Evolutionary conservation across 2,113 vertebrate species (phyloP), one percentile per base, ranked within the genome.

Genomic region (Rhinogobius similis): DNA sequence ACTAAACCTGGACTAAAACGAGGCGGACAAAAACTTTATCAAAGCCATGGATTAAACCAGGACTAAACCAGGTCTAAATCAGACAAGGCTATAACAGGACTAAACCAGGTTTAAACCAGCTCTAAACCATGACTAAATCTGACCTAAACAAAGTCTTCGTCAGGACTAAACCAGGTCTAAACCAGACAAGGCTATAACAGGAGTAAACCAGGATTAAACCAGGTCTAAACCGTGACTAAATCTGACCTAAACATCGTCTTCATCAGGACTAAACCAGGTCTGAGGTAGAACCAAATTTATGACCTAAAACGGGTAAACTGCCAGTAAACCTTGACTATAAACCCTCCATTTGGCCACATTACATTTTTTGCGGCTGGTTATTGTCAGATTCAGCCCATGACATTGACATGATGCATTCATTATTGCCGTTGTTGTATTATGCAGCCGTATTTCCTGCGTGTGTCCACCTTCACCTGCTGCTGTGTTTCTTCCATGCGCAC

Each of bases 381-480:
- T 1, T 36, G 32, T 36, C 52, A 12, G 10, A 10, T 53, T 53
- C 10, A 53, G 8, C 24, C 13, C 11, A 26, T 13, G 5, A 24
- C 23, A 24, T 24, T 23, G 13, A 24, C 12, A 13, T 1, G 12
- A 55, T 24, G 26, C 14, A 14, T 55, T 14, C 1, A 23, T 24
- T 4, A 14, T 26, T 55, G 23, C 11, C 14, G 4, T 12, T 14
- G 23, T 55, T 26, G 8, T 55, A 55, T 14, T 12, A 5, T 14
- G 52, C 52, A 14, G 52, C 38, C 68, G 21, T 67, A 3, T 2
- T 24, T 43, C 50, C 1, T 5, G 23, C 50, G 3, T 32, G 21
- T 70, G 58, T 26, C 18, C 6, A 62, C 11, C 68, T 64, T 73
- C 65, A 77, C 61, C 84, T 78, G 83, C 79, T 86, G 70, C 84